Percentiles rank a stretch among this genome's conserved stretches.
Evolutionary conservation across 2,888 invertebrate species (phyloP).

Genomic region (Heliconius hortense): DNA sequence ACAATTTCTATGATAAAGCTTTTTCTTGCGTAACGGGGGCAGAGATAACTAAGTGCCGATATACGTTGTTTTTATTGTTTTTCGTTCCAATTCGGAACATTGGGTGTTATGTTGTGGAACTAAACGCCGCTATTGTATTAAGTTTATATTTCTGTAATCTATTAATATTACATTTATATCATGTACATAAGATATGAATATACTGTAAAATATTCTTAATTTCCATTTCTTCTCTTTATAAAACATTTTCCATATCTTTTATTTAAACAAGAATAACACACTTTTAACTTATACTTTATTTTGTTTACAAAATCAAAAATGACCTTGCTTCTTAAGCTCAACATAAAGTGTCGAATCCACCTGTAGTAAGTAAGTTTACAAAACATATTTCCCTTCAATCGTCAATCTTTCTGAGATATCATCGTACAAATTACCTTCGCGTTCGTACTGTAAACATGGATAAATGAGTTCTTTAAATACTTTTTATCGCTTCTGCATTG

Average conservation of each 20-base stretch:
- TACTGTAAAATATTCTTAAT: no score
- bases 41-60: no score
- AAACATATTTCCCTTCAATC: slow-evolving; percentile 18
- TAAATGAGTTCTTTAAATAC: slow-evolving; percentile 35
- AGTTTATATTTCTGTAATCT: neutral
- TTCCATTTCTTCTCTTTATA: no score
- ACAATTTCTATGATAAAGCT: no score
- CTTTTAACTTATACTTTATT: neutral
- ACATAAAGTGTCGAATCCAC: slow-evolving; percentile 20
- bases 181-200: no score
- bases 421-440: slow-evolving; percentile 35
- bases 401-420: slow-evolving; percentile 39
- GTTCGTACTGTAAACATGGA: slow-evolving; percentile 38
- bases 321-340: neutral
- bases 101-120: neutral
- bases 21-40: no score
- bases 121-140: neutral
- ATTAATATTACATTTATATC: no score
- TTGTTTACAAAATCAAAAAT: neutral
- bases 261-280: neutral
- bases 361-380: slow-evolving; percentile 23
- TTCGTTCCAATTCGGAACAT: neutral
- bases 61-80: neutral
- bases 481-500: slow-evolving; percentile 31
- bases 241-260: no score